These are phyloP conservation scores for Sussaba pulchella DNA, from an alignment of 2,888 invertebrate species.

Conservation along the genomic window DNA sequence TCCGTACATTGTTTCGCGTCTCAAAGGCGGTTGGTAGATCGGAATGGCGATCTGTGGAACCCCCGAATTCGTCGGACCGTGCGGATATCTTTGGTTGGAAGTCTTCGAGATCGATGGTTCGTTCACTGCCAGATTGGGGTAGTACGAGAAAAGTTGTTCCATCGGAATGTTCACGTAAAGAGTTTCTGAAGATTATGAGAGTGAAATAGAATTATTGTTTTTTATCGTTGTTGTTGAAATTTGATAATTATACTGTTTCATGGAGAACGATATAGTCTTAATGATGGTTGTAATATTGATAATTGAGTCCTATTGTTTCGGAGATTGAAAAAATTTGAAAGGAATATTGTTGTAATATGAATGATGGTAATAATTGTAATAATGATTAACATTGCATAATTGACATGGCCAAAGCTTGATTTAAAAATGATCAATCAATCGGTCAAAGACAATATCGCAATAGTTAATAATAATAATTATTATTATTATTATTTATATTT, in stretches of 20 bases:
- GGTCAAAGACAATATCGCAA: too few relatives aligned
- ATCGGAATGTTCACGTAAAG: constrained; percentile 79
- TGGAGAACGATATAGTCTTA: too few relatives aligned
- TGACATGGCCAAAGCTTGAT: too few relatives aligned
- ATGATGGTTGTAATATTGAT: not conserved
- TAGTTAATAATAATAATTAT: too few relatives aligned
- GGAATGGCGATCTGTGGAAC: constrained; percentile 76
- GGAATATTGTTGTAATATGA: too few relatives aligned
- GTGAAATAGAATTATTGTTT: not conserved
- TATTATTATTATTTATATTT: too few relatives aligned
- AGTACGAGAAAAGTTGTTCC: constrained; percentile 78
- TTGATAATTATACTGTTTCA: not conserved
- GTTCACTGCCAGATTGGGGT: constrained; percentile 73
- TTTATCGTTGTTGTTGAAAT: not conserved
- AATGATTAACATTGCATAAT: too few relatives aligned
- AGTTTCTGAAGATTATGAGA: constrained; percentile 67
- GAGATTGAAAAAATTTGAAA: too few relatives aligned
- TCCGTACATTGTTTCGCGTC: constrained; percentile 71
- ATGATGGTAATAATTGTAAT: too few relatives aligned
- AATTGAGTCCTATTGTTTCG: too few relatives aligned
- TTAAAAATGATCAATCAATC: too few relatives aligned
- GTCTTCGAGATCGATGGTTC: constrained; percentile 66
- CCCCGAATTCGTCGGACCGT: constrained; percentile 69
- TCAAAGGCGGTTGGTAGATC: constrained; percentile 73
- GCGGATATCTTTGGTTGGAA: constrained; percentile 68